Evolutionary conservation across 2,888 invertebrate species (phyloP), one percentile per base, ranked within the genome.

Genomic region (Schizotus pectinicornis): DNA sequence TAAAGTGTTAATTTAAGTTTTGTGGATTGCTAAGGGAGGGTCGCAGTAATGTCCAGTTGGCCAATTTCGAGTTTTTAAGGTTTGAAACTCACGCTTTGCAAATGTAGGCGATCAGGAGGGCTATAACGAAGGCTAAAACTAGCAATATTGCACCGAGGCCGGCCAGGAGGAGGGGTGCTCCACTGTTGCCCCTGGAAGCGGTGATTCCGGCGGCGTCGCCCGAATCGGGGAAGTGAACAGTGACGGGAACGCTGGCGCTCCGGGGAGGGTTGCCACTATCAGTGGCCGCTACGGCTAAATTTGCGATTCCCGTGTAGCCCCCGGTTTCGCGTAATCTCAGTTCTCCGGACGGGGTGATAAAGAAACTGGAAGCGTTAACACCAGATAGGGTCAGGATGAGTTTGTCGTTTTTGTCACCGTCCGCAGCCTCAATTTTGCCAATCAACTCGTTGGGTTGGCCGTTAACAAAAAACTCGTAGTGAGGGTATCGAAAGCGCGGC

Each of bases 211-310:
- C 71, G 33, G 79, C 71, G 42, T 78, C 78, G 36, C 76, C 77
- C 0, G 82, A 64, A 56, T 79, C 81, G 32, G 72, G 79, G 79
- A 88, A 85, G 71, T 86, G 87, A 39, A 89, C 86, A 9, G 85
- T 83, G 56, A 90, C 84, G 1, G 89, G 89, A 39, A 88, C 88
- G 0, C 86, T 87, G 5, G 87, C 85, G 80, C 88, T 90, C 75
- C 91, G 79, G 0, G 94, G 91, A n/a, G 95, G 95, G 12, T 84
- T 82, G 9, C 95, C 95, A 8, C 89, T 89, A 79, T 95, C 95
- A 0, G 87, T 87, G 13, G 94, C 95, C 42, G 92, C 88, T 35
- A 92, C 94, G 39, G 92, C 86, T 48, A 93, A 82, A 79, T 91
- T 88, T 42, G 92, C 87, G 42, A 86, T 56, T 11, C 84, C 13